Conservation (phyloP, 2,797 vertebrate genomes). For the Coreius guichenoti region DNA sequence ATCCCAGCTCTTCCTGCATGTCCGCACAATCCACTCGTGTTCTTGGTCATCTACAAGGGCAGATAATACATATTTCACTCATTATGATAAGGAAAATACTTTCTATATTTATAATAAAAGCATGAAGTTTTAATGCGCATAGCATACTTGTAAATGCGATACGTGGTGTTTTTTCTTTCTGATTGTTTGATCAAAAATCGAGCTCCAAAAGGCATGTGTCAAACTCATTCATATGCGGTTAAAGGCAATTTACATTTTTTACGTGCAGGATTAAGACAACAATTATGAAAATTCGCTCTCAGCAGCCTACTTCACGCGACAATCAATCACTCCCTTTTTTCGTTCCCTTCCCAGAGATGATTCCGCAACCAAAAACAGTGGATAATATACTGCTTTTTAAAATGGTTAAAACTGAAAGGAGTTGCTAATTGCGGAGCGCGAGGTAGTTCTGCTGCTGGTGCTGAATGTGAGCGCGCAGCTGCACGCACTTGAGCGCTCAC, state of each 20-base stretch:
- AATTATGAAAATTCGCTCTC: slow-evolving; percentile 82
- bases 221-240: slow-evolving; percentile 59
- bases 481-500: slow-evolving; percentile 98
- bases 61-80: slow-evolving; percentile 14
- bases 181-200: slow-evolving; percentile 42
- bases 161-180: neutral
- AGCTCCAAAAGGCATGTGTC: slow-evolving; percentile 51
- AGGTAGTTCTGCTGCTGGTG: slow-evolving; percentile 86
- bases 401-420: slow-evolving; percentile 85
- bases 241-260: slow-evolving; percentile 66
- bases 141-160: neutral
- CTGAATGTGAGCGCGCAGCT: slow-evolving; percentile 95
- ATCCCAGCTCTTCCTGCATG: slow-evolving; percentile 85
- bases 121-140: neutral
- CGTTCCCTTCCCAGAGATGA: slow-evolving; percentile 55
- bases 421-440: slow-evolving; percentile 92
- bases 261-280: slow-evolving; percentile 79
- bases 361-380: slow-evolving; percentile 85
- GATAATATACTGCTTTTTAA: slow-evolving; percentile 86
- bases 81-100: neutral
- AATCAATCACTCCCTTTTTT: slow-evolving; percentile 70
- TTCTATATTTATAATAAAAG: neutral
- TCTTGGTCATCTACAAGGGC: slow-evolving; percentile 85
- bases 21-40: slow-evolving; percentile 88
- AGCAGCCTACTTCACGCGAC: slow-evolving; percentile 76